A percentile compares a stretch with the other conserved stretches of the same genome.
Evolutionary conservation across 2,797 vertebrate genomes (phyloP).

Genomic region (Discoglossus pictus): DNA sequence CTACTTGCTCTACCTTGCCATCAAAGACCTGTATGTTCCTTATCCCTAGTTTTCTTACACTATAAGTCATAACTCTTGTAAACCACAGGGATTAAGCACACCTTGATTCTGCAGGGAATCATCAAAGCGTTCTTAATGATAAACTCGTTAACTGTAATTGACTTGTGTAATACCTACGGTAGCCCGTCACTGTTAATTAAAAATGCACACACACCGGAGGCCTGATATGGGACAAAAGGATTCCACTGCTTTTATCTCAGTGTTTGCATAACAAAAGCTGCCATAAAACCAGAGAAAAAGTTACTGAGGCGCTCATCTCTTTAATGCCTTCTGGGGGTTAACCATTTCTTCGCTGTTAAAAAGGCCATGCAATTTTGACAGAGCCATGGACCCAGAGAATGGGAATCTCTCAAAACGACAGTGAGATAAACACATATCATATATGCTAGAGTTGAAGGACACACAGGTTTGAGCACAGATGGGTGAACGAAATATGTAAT

Average conservation of each 20-base stretch:
- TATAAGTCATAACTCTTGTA: no score
- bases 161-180: constrained; percentile 22
- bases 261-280: constrained; percentile 37
- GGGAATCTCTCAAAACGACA: no score
- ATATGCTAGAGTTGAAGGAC: no score
- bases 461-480: no score
- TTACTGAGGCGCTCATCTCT: background rate
- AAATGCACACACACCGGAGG: constrained; percentile 12
- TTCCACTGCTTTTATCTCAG: constrained; percentile 27
- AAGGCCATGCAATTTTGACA: background rate
- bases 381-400: background rate
- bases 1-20: no score
- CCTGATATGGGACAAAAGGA: constrained; percentile 39
- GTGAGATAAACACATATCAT: no score
- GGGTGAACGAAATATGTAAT: no score
- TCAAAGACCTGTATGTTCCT: no score
- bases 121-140: constrained; percentile 33
- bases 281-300: constrained; percentile 9
- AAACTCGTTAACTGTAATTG: constrained; percentile 41
- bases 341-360: constrained; percentile 14
- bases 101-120: constrained; percentile 19
- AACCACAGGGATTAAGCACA: background rate
- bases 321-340: background rate
- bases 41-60: no score
- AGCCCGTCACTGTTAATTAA: constrained; percentile 41